Evolutionary conservation across 30 jellyfish, hydroid and myxozoan species (phyloP).

Genomic region (Aurelia coerulea): DNA sequence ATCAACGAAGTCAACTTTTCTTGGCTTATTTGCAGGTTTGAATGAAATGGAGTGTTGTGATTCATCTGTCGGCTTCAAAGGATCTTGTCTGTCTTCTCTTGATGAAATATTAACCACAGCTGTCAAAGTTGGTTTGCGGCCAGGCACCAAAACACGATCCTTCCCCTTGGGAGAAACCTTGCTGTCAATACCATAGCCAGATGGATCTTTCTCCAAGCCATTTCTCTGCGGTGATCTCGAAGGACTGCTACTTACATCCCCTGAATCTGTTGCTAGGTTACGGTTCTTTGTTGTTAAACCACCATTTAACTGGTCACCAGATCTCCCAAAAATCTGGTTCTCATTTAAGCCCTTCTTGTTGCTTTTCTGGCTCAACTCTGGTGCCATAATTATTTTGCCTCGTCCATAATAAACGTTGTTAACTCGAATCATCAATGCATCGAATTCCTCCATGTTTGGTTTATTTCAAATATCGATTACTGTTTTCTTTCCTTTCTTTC

Average conservation of each 20-base stretch:
- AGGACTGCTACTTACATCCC: background rate
- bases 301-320: background rate
- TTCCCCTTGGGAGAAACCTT: background rate
- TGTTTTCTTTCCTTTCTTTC: no score
- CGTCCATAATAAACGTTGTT: slow-evolving; percentile 50
- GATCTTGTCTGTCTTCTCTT: background rate
- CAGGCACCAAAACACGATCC: background rate
- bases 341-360: slow-evolving; percentile 7
- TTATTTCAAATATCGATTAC: no score
- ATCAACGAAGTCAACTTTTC: background rate
- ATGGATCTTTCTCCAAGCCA: background rate
- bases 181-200: no score
- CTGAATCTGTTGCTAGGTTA: background rate
- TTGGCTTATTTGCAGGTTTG: background rate
- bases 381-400: slow-evolving; percentile 47
- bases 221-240: background rate
- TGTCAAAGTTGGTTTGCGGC: background rate
- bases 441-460: slow-evolving; percentile 47
- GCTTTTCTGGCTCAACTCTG: slow-evolving; percentile 12
- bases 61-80: background rate
- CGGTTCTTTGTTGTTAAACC: background rate
- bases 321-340: background rate
- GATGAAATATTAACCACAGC: background rate
- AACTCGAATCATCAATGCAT: slow-evolving; percentile 50
- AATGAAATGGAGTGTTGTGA: background rate